These are phyloP conservation scores for Agelastica alni DNA, from an alignment of 2,888 invertebrate species.

Conservation along the genomic window DNA sequence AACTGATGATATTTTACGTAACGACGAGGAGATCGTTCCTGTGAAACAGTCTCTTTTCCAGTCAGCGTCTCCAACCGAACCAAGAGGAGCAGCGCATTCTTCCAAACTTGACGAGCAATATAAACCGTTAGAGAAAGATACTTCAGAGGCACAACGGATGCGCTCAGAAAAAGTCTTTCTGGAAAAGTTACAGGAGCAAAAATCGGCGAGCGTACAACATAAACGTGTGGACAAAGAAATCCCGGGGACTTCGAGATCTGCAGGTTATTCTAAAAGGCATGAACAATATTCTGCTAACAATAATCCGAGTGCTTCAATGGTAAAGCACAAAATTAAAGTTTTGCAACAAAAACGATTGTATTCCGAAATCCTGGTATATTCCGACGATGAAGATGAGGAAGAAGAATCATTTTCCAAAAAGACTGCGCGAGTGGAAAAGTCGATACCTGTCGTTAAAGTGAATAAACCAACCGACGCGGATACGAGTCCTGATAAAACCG, in stretches of 20 bases:
- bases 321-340: neutral
- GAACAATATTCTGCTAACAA: too few species aligned
- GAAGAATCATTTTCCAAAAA: neutral
- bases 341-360: neutral
- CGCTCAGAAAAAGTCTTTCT: neutral
- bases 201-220: neutral
- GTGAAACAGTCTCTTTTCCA: neutral
- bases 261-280: neutral
- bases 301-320: too few species aligned
- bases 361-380: conserved; percentile 4
- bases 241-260: neutral
- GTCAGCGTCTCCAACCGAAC: neutral
- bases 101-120: neutral
- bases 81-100: neutral
- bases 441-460: neutral
- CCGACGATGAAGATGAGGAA: neutral
- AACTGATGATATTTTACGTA: too few species aligned
- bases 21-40: too few species aligned
- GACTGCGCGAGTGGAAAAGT: neutral
- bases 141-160: neutral
- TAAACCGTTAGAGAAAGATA: neutral
- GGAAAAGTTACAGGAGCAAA: neutral
- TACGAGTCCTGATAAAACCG: neutral
- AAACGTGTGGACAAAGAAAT: neutral
- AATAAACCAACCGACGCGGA: neutral